These are phyloP conservation scores for Zaprionus gabonicus DNA, from an alignment of 1,140 invertebrate genomes.

Conservation along the genomic window DNA sequence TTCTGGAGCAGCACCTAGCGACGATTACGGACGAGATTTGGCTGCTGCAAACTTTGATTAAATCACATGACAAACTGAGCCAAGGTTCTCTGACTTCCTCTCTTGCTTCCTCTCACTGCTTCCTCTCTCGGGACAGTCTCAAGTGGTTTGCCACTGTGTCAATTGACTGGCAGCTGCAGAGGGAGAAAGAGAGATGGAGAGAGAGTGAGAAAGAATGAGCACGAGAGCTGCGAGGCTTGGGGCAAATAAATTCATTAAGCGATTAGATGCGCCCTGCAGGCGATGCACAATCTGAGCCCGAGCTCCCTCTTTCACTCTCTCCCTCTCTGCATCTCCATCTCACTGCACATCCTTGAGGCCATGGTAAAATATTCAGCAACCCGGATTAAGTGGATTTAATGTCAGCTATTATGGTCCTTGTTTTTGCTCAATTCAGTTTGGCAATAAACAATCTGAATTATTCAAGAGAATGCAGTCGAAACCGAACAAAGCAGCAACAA, in stretches of 20 bases:
- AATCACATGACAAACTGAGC: conserved; percentile 69
- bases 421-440: conserved; percentile 7
- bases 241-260: conserved; percentile 79
- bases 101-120: background rate
- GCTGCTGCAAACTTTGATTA: conserved; percentile 77
- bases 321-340: background rate
- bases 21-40: conserved; percentile 56
- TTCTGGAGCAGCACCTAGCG: conserved; percentile 13
- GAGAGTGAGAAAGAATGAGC: background rate
- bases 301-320: background rate
- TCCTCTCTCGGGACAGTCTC: conserved; percentile 27
- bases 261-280: conserved; percentile 63
- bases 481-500: background rate
- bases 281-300: conserved; percentile 20
- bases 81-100: background rate
- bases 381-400: conserved; percentile 68
- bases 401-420: conserved; percentile 46
- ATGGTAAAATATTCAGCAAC: conserved; percentile 61
- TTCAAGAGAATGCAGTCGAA: background rate
- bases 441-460: conserved; percentile 14
- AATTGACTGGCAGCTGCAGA: conserved; percentile 26
- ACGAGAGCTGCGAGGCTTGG: conserved; percentile 10
- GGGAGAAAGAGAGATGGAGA: background rate
- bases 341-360: conserved; percentile 36
- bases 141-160: conserved; percentile 68